Base-by-base conservation (phyloP, 2,888 invertebrate species). In the Lycia hirtaria region DNA sequence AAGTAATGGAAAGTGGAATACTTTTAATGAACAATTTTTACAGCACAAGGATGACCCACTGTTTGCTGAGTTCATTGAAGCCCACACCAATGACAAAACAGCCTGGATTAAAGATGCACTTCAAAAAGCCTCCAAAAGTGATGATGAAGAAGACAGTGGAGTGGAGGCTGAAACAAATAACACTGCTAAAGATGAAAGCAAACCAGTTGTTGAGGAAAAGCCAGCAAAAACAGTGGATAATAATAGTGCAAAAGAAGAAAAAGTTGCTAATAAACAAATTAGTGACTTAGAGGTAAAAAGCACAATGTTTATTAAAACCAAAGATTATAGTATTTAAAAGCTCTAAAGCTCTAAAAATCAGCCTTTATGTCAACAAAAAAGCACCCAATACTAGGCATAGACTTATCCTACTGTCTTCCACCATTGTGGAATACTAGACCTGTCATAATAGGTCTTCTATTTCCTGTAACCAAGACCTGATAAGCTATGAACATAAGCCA, bases 51-150 rank as follows among this genome's bases (percentile, higher is more conserved):
- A 97, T 87, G 98, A 98, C 89, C 97, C 97, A 20, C 90, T 96
- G 44, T 98, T 99, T 89, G 92, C 94, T 62, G 98, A 98, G 81
- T 99, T 98, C 80, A 92, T 98, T 81, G 95, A 97, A 83, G 94
- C 95, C n/a, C 97, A 98, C 81, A 93, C 95, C 1, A 89, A 86
- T 71, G 88, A 92, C 3, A 85, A 85, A 49, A 85, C 87, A 40
- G 69, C 77, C 19, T 90, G 92, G 79, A 85, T 90, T 38, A 87
- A 87, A 41, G 88, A 88, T 19, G 85, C 87, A 7, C 75, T 87
- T 49, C 71, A 80, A 40, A 78, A 87, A 48, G 80, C 81, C 49
- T 76, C 81, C 52, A 80, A 82, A 60, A 78, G 83, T 80, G 79
- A 83, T 71, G 77, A 84, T 60, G 81, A 53, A 14, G 48, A 81